Conservation (phyloP, 2,888 invertebrate genomes). For the Mongoloraphidia duomilia region DNA sequence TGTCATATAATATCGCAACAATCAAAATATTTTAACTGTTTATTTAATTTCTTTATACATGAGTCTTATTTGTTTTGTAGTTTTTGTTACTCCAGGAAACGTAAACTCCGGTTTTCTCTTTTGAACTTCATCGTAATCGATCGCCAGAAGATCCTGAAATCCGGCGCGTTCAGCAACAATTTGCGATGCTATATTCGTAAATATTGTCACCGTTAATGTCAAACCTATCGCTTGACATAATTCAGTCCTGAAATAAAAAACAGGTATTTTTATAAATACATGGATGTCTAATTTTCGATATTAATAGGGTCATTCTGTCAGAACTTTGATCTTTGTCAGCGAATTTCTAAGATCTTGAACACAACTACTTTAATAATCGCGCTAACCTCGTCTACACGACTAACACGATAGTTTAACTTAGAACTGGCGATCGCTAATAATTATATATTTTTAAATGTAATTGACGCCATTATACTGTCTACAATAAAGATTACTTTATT, state of each 20-base stretch:
- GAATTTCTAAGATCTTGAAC: conserved; percentile 9
- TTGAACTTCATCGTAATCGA: conserved; percentile 34
- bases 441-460: too few relatives aligned
- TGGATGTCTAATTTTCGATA: not conserved
- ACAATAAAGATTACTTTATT: too few relatives aligned
- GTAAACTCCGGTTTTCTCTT: conserved; percentile 15
- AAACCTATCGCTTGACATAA: conserved; percentile 35
- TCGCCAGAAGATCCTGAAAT: conserved; percentile 29
- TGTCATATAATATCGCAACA: too few relatives aligned
- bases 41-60: conserved; percentile 12
- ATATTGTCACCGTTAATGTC: conserved; percentile 35
- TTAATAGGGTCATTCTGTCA: not conserved
- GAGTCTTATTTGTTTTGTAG: conserved; percentile 12
- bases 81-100: conserved; percentile 14
- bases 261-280: not conserved
- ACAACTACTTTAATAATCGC: conserved; percentile 11
- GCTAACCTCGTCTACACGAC: not conserved
- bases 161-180: conserved; percentile 35
- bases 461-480: too few relatives aligned
- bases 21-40: not conserved
- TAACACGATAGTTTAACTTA: too few relatives aligned
- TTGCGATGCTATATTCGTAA: conserved; percentile 38
- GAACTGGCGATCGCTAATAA: too few relatives aligned
- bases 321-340: not conserved
- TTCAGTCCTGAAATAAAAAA: conserved; percentile 27